Conservation (phyloP, 1,140 invertebrate genomes). For the Caenorhabditis briggsae region DNA sequence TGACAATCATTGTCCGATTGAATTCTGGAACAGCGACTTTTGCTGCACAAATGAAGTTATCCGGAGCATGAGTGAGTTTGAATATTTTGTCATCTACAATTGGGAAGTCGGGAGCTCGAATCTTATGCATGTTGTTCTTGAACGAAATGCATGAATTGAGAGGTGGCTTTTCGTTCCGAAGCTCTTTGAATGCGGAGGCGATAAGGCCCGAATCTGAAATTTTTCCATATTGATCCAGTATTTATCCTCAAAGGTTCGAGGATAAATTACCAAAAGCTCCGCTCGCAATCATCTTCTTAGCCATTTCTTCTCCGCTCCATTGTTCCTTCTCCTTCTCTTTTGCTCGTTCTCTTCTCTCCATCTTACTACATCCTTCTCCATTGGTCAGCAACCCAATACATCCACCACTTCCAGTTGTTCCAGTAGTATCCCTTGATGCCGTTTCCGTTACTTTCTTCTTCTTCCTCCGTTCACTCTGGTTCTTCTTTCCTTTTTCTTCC, state of each 20-base stretch:
- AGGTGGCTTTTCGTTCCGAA: background rate
- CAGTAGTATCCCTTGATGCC: too few relatives aligned
- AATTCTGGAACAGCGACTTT: slow-evolving; percentile 3
- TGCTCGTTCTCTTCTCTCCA: background rate
- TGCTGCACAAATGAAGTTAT: background rate
- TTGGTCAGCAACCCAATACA: too few relatives aligned
- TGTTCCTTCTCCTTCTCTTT: slow-evolving; percentile 39
- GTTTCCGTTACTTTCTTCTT: background rate
- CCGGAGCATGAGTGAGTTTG: background rate
- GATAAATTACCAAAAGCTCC: background rate
- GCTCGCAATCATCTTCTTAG: slow-evolving; percentile 26
- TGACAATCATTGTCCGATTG: slow-evolving; percentile 13
- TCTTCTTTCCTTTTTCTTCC: background rate
- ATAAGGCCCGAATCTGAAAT: background rate
- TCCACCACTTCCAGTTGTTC: background rate
- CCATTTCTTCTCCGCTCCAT: slow-evolving; percentile 21
- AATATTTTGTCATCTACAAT: slow-evolving; percentile 12
- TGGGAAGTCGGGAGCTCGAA: slow-evolving; percentile 12
- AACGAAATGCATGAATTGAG: background rate
- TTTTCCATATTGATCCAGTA: background rate
- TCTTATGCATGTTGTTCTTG: background rate
- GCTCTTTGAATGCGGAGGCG: background rate
- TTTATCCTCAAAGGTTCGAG: background rate
- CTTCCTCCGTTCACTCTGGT: background rate
- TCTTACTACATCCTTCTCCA: background rate